These are phyloP conservation scores for Athalia rosae DNA, from an alignment of 2,888 invertebrate genomes.

Conservation along the genomic window DNA sequence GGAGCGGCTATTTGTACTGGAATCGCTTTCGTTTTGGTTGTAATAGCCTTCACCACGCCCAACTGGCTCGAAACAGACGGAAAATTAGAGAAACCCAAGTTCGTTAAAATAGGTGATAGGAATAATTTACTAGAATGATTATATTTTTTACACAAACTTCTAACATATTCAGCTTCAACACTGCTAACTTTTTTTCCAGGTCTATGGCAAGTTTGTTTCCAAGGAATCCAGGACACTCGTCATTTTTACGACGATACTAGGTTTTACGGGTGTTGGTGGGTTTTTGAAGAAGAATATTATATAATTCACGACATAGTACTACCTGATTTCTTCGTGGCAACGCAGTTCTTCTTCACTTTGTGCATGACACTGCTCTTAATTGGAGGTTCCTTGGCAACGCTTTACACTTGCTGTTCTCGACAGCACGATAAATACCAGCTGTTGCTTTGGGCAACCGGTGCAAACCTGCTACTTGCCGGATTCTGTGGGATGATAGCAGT, in stretches of 20 bases:
- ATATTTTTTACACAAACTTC: no score
- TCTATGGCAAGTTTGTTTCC: conserved; percentile 96
- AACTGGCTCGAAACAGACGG: conserved; percentile 97
- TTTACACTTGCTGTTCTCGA: conserved; percentile 84
- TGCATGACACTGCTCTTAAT: conserved; percentile 88
- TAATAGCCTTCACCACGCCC: conserved; percentile 94
- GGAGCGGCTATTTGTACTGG: conserved; percentile 88
- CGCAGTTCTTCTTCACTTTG: conserved; percentile 95
- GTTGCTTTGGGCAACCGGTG: conserved; percentile 84
- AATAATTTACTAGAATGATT: neutral
- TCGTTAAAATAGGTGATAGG: conserved; percentile 84
- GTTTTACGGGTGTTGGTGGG: conserved; percentile 96
- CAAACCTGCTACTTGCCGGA: conserved; percentile 83
- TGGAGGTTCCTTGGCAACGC: conserved; percentile 83
- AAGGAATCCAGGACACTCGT: conserved; percentile 89
- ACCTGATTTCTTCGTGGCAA: conserved; percentile 94
- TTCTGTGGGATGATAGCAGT: conserved; percentile 89
- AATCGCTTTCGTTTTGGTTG: conserved; percentile 87
- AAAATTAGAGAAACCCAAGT: conserved; percentile 84
- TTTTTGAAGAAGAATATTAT: conserved; percentile 97
- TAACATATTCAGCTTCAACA: no score
- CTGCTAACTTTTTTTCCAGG: conserved; percentile 75
- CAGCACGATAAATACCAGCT: conserved; percentile 86
- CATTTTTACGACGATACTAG: conserved; percentile 83
- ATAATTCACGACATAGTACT: conserved; percentile 93